These are phyloP conservation scores for Chiloscyllium plagiosum DNA, from an alignment of 2,113 vertebrate genomes.

Conservation along the genomic window DNA sequence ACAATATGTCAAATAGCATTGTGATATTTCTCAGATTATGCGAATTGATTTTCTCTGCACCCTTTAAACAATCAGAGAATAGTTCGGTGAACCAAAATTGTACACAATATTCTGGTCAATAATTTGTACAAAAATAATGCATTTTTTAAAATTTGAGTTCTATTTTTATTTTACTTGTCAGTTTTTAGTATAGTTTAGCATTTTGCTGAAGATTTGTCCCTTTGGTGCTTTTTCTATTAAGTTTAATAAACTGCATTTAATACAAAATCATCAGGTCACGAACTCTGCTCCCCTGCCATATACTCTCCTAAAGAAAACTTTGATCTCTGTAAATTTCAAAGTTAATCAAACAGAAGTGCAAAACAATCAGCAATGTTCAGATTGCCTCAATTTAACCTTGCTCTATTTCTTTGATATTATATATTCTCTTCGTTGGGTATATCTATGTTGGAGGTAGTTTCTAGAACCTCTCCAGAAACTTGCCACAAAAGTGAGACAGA, in stretches of 20 bases:
- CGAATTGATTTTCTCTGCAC: not conserved
- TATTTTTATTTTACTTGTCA: not conserved
- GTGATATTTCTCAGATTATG: too few relatives aligned
- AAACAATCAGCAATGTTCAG: not conserved
- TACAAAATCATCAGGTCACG: not conserved
- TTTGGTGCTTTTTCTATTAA: not conserved
- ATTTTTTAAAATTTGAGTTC: not conserved
- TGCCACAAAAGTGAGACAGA: too few relatives aligned
- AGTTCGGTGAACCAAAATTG: not conserved
- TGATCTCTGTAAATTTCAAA: not conserved
- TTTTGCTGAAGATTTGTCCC: not conserved
- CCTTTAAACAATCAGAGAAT: not conserved
- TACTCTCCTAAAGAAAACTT: too few relatives aligned
- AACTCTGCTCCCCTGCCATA: not conserved
- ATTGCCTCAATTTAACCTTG: not conserved
- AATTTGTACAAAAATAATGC: not conserved
- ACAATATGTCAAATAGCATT: too few relatives aligned
- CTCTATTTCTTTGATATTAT: not conserved
- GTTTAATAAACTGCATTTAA: not conserved
- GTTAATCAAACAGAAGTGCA: not conserved
- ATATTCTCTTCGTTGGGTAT: not conserved
- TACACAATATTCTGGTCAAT: not conserved
- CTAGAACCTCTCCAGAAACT: not conserved
- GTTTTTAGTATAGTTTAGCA: not conserved
- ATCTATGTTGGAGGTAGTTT: not conserved